Base-by-base conservation (phyloP, 2,113 vertebrate species). In the Mesitornis unicolor region DNA sequence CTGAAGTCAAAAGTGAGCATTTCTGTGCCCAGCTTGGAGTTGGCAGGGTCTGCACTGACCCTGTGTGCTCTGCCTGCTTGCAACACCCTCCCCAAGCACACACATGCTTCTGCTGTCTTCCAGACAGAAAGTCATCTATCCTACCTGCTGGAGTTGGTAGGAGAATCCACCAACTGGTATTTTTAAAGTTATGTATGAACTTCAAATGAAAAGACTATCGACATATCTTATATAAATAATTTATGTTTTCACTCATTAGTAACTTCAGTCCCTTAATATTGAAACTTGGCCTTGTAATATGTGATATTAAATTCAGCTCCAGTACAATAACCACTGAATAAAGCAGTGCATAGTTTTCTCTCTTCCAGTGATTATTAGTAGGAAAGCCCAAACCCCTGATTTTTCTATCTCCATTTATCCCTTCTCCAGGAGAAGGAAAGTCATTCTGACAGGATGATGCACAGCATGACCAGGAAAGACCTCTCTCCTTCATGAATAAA, bases 401-500 rank as follows among this genome's bases (percentile, higher is more conserved):
- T 96, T 94, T 95, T 93, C 95, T 91, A 94, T 95, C 96, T 96
- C 86, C 84, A 95, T 93, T 92, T 93, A 96, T 98, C 81, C 95
- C 84, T 95, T 89, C 92, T 97, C 31, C 33, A 95, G 95, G 96
- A 97, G 96, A 97, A 95, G 96, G 95, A 98, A 98, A 98, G 98
- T 97, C 97, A 74, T 97, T 97, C 95, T 98, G 98, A 98, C 98
- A 98, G 97, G 88, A 97, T 97, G 98, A 98, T 97, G 96, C 98
- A 98, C 97, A 96, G 97, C 97, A 69, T 50, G 92, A 94, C 95
- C 97, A 98, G 97, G 67, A 96, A 93, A 95, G 97, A 97, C 97
- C 97, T 98, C 54, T 96, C 92, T 97, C 96, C 97, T 98, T 98
- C 98, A 98, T 98, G 98, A 98, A 98, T 98, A 98, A 98, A 98